Evolutionary conservation across 2,888 invertebrate species (phyloP), one percentile per base, ranked within the genome.

Genomic region (Nymphalis c-album): DNA sequence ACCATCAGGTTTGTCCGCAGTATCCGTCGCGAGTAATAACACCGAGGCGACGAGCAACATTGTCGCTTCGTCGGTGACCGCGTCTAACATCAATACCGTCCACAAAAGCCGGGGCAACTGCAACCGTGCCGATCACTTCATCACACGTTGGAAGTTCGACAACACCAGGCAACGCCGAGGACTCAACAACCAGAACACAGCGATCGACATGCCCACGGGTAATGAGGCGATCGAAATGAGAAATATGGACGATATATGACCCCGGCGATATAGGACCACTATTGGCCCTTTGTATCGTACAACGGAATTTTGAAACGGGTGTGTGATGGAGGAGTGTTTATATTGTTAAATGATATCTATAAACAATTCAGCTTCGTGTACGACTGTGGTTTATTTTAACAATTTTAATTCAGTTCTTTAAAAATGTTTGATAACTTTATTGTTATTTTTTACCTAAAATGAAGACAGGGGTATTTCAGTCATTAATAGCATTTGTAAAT

Each of bases 91-190:
- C 40, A 40, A 40, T 40, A 40, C 51, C 59, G 60, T 46, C 59
- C 35, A 58, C 62, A n/a, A 66, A 35, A 8, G 58, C 74, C 31
- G 60, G 69, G 26, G 26, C 51, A 40, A n/a, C 71, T 45, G 75
- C 76, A 4, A 73, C 6, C 76, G 73, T 5, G 74, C 76, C 46
- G 77, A 78, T 20, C 70, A 76, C 2, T 78, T 75, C 76, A 80
- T 85, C 65, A 72, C 71, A n/a, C 79, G 83, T 0, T 87, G 87
- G 87, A 84, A 74, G 2, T 84, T 85, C 71, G 79, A 85, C 76
- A 85, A 84, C 77, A 78, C 73, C 59, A 79, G 83, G 0, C 78
- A 79, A 35, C 67, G 71, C 13, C 72, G 71, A 20, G 18, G 16
- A 7, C 26, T 26, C 53, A 53, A 26, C 48, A 61, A 71, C 45